Base-by-base conservation (phyloP, 2,113 vertebrate species). In the Periophthalmus modestus region DNA sequence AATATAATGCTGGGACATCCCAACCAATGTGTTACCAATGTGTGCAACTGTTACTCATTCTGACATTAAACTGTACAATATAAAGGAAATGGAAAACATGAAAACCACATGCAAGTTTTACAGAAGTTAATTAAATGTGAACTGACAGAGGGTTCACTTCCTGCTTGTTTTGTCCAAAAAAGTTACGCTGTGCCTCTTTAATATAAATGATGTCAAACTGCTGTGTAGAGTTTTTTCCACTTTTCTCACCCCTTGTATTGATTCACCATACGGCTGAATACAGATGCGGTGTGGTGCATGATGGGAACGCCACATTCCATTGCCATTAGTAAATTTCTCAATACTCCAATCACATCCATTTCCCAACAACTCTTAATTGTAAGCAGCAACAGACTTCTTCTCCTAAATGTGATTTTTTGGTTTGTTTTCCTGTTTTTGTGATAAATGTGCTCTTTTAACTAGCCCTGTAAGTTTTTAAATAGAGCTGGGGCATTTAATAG, bases 381-480 rank as follows among this genome's bases (percentile, higher is more conserved):
- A 76, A 88, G 76, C 83, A 86, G 85, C 82, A 71, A 54, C 80
- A 82, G 70, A 85, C 83, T 77, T 62, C 7, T 62, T 80, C 81
- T 72, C 79, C 78, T 85, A 80, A 72, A 79, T 81, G 70, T 52
- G 79, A 89, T 21, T 55, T 84, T 91, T 62, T 81, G 78, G 86
- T 88, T 91, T 87, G 86, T 87, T 89, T 89, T 90, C 74, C 81
- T 81, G 81, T 39, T 87, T 59, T 91, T 83, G 74, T 77, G 80
- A 88, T 85, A 85, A 90, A 88, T 74, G 69, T 74, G 74, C 71
- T 79, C 46, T 83, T 82, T 87, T 87, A 87, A 90, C 88, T 84
- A 86, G 82, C 76, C 79, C 81, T 61, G 34, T 16, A 54, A 65
- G 68, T 85, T 89, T 34, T 85, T 79, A 88, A 91, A 91, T 87